Evolutionary conservation across 2,113 vertebrate genomes (phyloP), one percentile per base, ranked within the genome.

Genomic region (Mesembrinibis cayennensis): DNA sequence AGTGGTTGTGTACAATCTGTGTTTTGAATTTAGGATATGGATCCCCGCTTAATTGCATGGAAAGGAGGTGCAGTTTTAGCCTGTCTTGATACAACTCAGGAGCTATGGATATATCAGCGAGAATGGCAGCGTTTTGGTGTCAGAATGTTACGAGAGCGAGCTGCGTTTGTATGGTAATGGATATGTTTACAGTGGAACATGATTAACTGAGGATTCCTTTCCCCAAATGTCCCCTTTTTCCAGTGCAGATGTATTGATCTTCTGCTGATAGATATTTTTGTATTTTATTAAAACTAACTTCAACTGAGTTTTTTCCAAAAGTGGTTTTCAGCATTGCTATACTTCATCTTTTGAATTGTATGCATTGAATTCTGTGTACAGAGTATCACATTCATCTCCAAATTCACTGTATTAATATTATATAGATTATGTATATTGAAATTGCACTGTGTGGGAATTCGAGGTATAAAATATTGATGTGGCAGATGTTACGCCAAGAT

Each of bases 101-200:
- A 99, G 89, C 98, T 99, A 49, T 99, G 99, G 99, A 99, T 99
- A 38, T 99, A 99, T 66, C 99, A 99, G 97, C 98, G 98, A 53
- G 99, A 99, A 78, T 99, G 99, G 99, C 99, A 99, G 90, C 98
- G 99, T 3, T 99, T 99, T 34, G 99, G 99, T 5, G 99, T 99
- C 32, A 98, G 99, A 50, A 99, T 99, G 99, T 93, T 99, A 17
- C 98, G 99, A 12, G 99, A 99, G 94, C 97, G 99, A 97, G 99
- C 99, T 44, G 99, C 99, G 0, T 99, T 99, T 38, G 99, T 99
- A 40, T 99, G 99, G 99, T 99, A 96, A 98, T 23, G 17, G 6
- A 23, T n/a, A 9, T 10, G 34, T 14, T 27, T 38, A 53, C 59
- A 59, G 22, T 32, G 72, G 20, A 77, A 27, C 23, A 10, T 52